A percentile compares a stretch with the other conserved stretches of the same genome.
phyloP scores from a whole-genome alignment of 2,113 vertebrate genomes.

The Cyprinodon brontotheroides region DNA sequence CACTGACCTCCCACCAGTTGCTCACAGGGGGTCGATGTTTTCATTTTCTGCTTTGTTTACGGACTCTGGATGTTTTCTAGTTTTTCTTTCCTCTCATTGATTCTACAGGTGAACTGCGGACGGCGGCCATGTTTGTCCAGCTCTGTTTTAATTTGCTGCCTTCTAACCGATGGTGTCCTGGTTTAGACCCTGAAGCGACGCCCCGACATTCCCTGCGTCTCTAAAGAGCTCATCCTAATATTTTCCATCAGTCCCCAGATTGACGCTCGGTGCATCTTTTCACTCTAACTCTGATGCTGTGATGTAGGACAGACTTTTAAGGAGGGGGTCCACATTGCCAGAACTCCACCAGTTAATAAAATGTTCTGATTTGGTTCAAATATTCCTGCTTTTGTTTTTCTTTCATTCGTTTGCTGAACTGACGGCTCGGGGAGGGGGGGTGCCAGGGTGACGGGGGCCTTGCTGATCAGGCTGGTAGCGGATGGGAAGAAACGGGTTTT shows the following conservation, averaged over 20 bases:
- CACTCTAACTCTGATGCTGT: conserved; percentile 48
- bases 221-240: conserved; percentile 27
- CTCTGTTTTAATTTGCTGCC: conserved; percentile 39
- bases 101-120: conserved; percentile 32
- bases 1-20: conserved; percentile 25
- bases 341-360: conserved; percentile 67
- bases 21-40: conserved; percentile 42
- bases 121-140: conserved; percentile 30
- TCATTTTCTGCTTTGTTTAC: conserved; percentile 27
- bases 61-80: background rate
- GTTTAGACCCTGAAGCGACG: conserved; percentile 9
- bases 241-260: conserved; percentile 14
- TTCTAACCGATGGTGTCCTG: conserved; percentile 35
- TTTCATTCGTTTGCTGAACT: background rate
- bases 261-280: conserved; percentile 38
- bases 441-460: too few species aligned
- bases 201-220: background rate
- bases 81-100: conserved; percentile 1
- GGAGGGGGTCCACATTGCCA: conserved; percentile 50
- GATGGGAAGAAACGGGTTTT: too few species aligned
- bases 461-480: too few species aligned
- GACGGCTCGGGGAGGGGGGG: too few species aligned
- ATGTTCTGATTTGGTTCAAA: conserved; percentile 55
- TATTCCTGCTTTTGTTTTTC: conserved; percentile 10
- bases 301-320: conserved; percentile 19